These are phyloP conservation scores for Sepiola atlantica DNA, from an alignment of 2,888 invertebrate genomes.

Conservation along the genomic window DNA sequence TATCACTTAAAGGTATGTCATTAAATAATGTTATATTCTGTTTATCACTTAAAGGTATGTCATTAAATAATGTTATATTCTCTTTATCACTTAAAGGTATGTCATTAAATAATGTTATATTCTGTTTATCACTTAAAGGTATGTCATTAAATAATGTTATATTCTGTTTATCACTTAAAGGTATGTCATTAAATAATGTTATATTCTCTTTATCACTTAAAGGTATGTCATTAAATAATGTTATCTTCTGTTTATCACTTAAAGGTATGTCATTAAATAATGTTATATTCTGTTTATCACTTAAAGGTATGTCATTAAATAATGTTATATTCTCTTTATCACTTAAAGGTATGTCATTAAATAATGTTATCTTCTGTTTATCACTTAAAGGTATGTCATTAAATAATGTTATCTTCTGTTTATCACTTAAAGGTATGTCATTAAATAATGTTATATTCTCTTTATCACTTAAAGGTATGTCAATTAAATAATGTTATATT, in stretches of 20 bases:
- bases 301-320: not conserved
- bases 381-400: not conserved
- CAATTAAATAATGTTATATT: too few relatives aligned
- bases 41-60: not conserved
- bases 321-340: too few relatives aligned
- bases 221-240: not conserved
- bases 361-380: too few relatives aligned
- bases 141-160: too few relatives aligned
- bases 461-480: not conserved
- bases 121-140: not conserved
- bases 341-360: not conserved
- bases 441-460: too few relatives aligned
- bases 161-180: not conserved
- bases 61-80: too few relatives aligned
- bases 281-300: too few relatives aligned
- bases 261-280: not conserved
- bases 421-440: not conserved
- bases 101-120: too few relatives aligned
- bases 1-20: not conserved
- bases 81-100: not conserved
- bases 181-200: not conserved
- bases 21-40: too few relatives aligned
- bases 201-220: not conserved
- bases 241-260: not conserved
- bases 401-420: too few relatives aligned